phyloP scores from a whole-genome alignment of 2,888 invertebrate genomes.

The Pristionchus japonicus region DNA sequence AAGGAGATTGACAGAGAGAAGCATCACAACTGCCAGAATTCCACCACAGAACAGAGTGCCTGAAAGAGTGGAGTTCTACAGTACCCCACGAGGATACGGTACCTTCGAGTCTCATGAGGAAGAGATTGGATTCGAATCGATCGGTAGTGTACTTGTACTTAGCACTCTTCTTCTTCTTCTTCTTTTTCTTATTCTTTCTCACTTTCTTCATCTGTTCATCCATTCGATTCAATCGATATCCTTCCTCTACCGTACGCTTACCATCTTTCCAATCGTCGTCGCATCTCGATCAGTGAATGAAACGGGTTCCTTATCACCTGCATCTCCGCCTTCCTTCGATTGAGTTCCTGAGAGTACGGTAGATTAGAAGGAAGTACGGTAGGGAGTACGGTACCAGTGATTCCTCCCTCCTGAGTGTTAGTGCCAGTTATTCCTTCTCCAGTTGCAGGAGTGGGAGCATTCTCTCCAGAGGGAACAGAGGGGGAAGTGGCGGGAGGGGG shows the following conservation, averaged over 20 bases:
- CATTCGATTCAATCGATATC: neutral
- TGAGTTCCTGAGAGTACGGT: neutral
- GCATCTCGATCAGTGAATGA: constrained; percentile 43
- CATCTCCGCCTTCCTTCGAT: neutral
- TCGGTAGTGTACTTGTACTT: constrained; percentile 39
- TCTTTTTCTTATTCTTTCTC: constrained; percentile 31
- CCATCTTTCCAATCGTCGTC: constrained; percentile 8
- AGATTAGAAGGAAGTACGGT: neutral
- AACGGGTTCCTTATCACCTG: constrained; percentile 28
- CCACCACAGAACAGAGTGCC: constrained; percentile 30
- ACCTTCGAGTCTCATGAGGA: constrained; percentile 45
- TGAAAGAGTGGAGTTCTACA: neutral
- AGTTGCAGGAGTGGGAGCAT: neutral
- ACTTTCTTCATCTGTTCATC: constrained; percentile 14
- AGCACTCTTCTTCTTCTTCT: constrained; percentile 29
- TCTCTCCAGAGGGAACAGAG: neutral
- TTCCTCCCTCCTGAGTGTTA: constrained; percentile 8
- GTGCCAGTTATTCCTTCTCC: neutral
- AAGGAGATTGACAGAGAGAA: neutral
- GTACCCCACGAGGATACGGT: neutral
- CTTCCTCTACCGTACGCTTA: neutral
- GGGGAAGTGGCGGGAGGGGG: neutral
- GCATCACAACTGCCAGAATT: neutral
- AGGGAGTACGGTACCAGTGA: neutral
- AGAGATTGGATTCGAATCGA: constrained; percentile 44